Percentiles rank a stretch among this genome's conserved stretches.
Evolutionary conservation across 2,888 invertebrate genomes (phyloP).

Genomic region (Sarcophaga caerulescens): DNA sequence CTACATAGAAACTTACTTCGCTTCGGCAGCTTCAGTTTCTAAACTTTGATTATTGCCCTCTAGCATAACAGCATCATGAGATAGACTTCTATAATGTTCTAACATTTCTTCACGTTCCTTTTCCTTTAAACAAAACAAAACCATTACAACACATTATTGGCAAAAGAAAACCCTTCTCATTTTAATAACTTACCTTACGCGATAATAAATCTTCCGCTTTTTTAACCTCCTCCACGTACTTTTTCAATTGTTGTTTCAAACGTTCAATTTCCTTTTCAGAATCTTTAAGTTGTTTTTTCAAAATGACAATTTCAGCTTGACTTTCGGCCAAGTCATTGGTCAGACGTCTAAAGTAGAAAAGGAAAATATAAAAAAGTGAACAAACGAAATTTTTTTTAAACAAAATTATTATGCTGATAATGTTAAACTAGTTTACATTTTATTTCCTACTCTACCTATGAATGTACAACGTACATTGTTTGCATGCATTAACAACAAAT

Average conservation of each 20-base stretch:
- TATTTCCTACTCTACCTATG: conserved; percentile 31
- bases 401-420: conserved; percentile 32
- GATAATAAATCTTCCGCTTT: conserved; percentile 89
- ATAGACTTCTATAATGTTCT: conserved; percentile 89
- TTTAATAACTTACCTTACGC: conserved; percentile 83
- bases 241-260: conserved; percentile 88
- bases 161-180: conserved; percentile 25
- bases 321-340: conserved; percentile 87
- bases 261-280: conserved; percentile 87
- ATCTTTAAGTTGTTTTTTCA: conserved; percentile 86
- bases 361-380: neutral
- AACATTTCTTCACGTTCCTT: conserved; percentile 90
- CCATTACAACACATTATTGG: conserved; percentile 8
- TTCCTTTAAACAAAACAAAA: conserved; percentile 82
- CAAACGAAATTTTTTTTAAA: conserved; percentile 3
- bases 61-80: conserved; percentile 88
- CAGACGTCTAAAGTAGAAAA: conserved; percentile 82
- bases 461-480: too few relatives aligned
- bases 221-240: conserved; percentile 91
- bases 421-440: conserved; percentile 45
- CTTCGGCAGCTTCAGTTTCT: conserved; percentile 88
- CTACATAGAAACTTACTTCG: conserved; percentile 80
- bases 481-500: neutral
- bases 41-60: conserved; percentile 91
- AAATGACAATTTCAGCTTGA: conserved; percentile 84